Evolutionary conservation across 2,113 vertebrate species (phyloP), one percentile per base, ranked within the genome.

Genomic region (Thamnaconus septentrionalis): DNA sequence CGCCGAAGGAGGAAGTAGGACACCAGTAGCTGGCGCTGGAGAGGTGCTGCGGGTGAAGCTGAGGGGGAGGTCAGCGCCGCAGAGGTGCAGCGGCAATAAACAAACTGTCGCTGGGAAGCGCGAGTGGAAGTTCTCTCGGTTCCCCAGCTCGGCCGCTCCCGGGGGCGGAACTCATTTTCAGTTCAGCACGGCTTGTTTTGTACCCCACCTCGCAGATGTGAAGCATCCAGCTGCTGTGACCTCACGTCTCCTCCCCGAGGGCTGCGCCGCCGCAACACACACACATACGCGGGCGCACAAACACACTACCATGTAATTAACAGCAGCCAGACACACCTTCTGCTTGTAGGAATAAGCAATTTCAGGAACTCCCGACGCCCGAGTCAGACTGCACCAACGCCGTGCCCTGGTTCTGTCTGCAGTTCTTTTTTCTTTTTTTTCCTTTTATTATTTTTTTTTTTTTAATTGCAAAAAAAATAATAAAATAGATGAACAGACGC

Each of bases 171-270:
- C 61, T 69, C 49, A 31, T 70, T 72, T 66, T 43, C 67, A 61
- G 64, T 64, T 72, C 51, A 66, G 57, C 50, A 44, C 57, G 54
- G 63, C 48, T 70, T 80, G 72, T 79, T 79, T 68, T 76, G 71
- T 66, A 64, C 42, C 43, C 12, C 42, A 49, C 50, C n/a, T 59
- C 73, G 61, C 76, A 88, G 73, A 82, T 83, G 85, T 80, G 77
- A 70, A 69, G 56, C 76, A 73, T 82, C 83, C 78, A 85, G 83
- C 80, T 87, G 85, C 61, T 81, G 54, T 53, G 81, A 84, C 80
- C 81, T 79, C 73, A 69, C 75, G 69, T 69, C 60, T 75, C 71
- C 69, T 79, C 73, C 80, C 79, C 45, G 42, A 56, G 66, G 76
- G 61, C 61, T 50, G 48, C 48, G 41, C 18, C 41, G 5, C 45